phyloP scores from a whole-genome alignment of 2,888 invertebrate genomes.

The Mylabris sibirica region DNA sequence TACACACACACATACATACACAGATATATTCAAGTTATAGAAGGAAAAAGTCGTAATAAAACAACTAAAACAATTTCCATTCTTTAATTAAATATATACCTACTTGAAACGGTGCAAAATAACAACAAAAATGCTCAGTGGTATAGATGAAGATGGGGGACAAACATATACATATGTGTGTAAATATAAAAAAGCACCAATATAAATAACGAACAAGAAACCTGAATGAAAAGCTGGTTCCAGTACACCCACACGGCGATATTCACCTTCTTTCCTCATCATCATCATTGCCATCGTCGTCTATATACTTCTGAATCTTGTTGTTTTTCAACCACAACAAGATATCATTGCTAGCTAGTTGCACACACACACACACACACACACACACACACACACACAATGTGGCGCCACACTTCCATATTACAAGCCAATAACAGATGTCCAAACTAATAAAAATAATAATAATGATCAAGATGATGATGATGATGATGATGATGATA shows the following conservation, averaged over 20 bases:
- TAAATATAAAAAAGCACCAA: slow-evolving; percentile 40
- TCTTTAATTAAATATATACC: slow-evolving; percentile 37
- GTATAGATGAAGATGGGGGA: slow-evolving; percentile 35
- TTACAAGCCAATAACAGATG: slow-evolving; percentile 45
- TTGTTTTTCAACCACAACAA: background rate
- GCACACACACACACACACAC: too few species aligned
- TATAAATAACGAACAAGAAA: slow-evolving; percentile 52
- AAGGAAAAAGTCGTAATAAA: background rate
- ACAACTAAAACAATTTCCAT: slow-evolving; percentile 15
- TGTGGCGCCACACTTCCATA: slow-evolving; percentile 47
- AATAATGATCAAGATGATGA: background rate
- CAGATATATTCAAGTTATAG: background rate
- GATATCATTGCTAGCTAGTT: slow-evolving; percentile 31
- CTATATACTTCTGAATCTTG: background rate
- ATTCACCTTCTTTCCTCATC: slow-evolving; percentile 39
- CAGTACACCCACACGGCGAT: slow-evolving; percentile 49
- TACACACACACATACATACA: background rate
- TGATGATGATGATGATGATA: background rate
- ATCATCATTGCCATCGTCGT: background rate
- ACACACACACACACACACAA: too few species aligned
- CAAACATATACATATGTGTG: background rate
- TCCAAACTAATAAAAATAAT: slow-evolving; percentile 44
- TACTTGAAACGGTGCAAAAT: slow-evolving; percentile 29
- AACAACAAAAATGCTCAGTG: slow-evolving; percentile 37
- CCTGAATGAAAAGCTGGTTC: slow-evolving; percentile 55